phyloP scores from a whole-genome alignment of 2,113 vertebrate genomes.

The Irena cyanogastra region DNA sequence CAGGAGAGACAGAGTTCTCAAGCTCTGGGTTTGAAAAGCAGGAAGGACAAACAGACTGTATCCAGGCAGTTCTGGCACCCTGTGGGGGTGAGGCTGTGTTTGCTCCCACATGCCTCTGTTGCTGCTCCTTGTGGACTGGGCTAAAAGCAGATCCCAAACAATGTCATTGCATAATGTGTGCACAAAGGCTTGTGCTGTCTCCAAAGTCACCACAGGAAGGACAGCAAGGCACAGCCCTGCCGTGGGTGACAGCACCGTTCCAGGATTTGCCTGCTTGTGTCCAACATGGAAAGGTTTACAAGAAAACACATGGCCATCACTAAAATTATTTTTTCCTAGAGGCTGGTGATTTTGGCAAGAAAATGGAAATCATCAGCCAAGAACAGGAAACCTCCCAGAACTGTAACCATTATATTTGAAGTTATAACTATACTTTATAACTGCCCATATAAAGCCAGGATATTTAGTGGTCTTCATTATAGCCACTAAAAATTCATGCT shows the following conservation, averaged over 20 bases:
- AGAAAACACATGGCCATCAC: not conserved
- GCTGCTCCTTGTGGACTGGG: not conserved
- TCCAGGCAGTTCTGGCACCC: accelerated
- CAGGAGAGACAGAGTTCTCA: not conserved
- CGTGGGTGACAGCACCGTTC: too few relatives aligned
- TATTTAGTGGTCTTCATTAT: not conserved
- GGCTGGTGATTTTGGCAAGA: not conserved
- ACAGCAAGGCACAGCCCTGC: not conserved
- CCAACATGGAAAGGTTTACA: not conserved
- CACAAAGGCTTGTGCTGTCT: not conserved
- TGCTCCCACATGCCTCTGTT: not conserved
- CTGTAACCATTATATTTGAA: not conserved
- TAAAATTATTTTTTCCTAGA: not conserved
- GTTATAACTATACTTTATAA: not conserved
- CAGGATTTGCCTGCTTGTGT: not conserved
- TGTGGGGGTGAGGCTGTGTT: not conserved
- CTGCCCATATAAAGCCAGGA: not conserved
- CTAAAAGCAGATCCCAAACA: not conserved
- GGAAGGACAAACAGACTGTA: not conserved
- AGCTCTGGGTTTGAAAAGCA: not conserved
- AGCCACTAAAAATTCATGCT: not conserved
- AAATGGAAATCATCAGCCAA: not conserved
- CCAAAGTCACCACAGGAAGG: not conserved
- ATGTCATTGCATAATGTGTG: not conserved
- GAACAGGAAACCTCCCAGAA: not conserved